phyloP scores from a whole-genome alignment of 2,113 vertebrate species.

The Aix galericulata region DNA sequence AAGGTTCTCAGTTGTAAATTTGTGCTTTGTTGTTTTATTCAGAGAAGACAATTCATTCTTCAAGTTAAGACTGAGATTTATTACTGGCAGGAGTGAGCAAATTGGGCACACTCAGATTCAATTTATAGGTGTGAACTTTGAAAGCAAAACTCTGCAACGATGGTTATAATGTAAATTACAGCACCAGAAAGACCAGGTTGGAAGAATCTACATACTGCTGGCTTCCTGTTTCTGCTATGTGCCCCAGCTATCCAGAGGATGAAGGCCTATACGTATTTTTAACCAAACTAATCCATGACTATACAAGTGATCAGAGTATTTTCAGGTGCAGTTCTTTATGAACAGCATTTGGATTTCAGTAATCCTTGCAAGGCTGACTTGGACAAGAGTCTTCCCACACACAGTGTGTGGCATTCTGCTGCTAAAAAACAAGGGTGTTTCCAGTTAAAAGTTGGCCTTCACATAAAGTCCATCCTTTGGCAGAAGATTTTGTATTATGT shows the following conservation, averaged over 20 bases:
- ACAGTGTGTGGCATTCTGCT: slow-evolving; percentile 22
- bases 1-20: not conserved
- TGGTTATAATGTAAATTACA: not conserved
- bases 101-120: not conserved
- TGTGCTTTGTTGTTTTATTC: not conserved
- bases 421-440: slow-evolving; percentile 47
- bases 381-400: slow-evolving; percentile 27
- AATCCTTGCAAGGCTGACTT: slow-evolving; percentile 17
- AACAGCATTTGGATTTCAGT: slow-evolving; percentile 56
- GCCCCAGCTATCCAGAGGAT: not conserved
- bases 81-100: not conserved
- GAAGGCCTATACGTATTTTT: not conserved
- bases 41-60: not conserved
- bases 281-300: not conserved
- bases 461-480: slow-evolving; percentile 38
- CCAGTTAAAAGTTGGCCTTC: slow-evolving; percentile 53
- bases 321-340: slow-evolving; percentile 58
- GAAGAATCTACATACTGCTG: not conserved
- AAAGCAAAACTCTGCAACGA: not conserved
- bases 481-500: slow-evolving; percentile 41
- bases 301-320: slow-evolving; percentile 9
- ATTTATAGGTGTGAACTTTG: slow-evolving; percentile 16
- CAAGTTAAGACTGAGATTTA: not conserved
- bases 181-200: not conserved
- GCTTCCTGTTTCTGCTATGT: not conserved